A percentile compares a stretch with the other conserved stretches of the same genome.
These are phyloP conservation scores for Drosophila asahinai DNA, from an alignment of 1,140 invertebrate species.

Conservation along the genomic window DNA sequence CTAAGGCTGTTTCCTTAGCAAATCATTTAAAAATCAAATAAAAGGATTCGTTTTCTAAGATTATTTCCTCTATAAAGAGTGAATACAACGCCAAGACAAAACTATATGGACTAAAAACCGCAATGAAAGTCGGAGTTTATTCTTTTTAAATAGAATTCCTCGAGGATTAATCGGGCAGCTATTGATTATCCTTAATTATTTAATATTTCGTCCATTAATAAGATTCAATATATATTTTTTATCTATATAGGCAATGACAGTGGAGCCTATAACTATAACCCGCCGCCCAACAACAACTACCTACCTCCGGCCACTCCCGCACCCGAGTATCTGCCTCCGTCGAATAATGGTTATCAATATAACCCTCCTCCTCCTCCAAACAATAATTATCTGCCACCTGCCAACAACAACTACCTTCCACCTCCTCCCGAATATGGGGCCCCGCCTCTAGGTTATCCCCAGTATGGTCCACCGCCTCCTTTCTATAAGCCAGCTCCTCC, in stretches of 20 bases:
- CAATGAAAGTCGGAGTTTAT: no score
- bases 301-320: constrained; percentile 24
- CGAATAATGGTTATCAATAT: constrained; percentile 71
- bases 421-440: constrained; percentile 57
- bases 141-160: no score
- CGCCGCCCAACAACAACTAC: constrained; percentile 36
- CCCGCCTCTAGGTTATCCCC: constrained; percentile 70
- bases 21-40: background rate
- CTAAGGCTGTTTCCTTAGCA: background rate
- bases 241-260: constrained; percentile 20
- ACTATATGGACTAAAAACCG: background rate
- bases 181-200: background rate
- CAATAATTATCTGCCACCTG: constrained; percentile 80
- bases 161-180: background rate
- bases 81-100: background rate
- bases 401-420: constrained; percentile 79
- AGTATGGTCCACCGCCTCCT: constrained; percentile 39
- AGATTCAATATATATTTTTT: background rate
- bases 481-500: constrained; percentile 86
- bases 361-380: constrained; percentile 46
- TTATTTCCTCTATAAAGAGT: background rate
- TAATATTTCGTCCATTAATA: background rate
- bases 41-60: background rate
- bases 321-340: constrained; percentile 23
- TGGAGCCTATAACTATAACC: constrained; percentile 29